These are phyloP conservation scores for Corvus cornix DNA, from an alignment of 2,113 vertebrate genomes.

Conservation along the genomic window DNA sequence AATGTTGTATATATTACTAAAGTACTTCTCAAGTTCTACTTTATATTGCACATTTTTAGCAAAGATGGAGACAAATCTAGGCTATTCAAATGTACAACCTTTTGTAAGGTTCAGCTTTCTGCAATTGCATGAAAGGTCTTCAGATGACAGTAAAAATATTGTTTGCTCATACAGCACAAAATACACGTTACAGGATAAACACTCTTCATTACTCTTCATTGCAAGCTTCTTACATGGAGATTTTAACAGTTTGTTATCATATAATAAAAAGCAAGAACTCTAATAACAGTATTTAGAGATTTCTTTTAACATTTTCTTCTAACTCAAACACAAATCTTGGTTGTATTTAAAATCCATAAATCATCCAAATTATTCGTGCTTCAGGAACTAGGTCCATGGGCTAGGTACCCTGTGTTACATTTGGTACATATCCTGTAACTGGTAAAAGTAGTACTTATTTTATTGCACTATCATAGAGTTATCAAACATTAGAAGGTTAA, in stretches of 20 bases:
- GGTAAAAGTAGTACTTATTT: neutral
- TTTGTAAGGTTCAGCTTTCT: neutral
- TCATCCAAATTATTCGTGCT: neutral
- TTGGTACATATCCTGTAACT: neutral
- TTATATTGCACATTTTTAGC: neutral
- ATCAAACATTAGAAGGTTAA: neutral
- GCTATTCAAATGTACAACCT: neutral
- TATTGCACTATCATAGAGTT: neutral
- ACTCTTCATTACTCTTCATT: neutral
- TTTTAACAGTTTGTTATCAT: neutral
- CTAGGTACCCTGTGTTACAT: neutral
- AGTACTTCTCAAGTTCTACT: neutral
- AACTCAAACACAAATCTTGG: neutral
- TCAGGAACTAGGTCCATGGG: neutral
- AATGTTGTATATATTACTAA: neutral
- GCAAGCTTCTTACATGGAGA: neutral
- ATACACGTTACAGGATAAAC: neutral
- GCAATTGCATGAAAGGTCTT: neutral
- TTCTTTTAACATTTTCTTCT: neutral
- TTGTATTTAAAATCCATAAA: neutral
- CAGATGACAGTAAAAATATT: neutral
- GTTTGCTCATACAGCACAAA: neutral
- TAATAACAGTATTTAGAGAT: neutral
- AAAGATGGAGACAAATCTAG: neutral
- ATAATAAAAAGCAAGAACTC: neutral